Conservation (phyloP, 2,113 vertebrate genomes). For the Hydrolagus affinis region DNA sequence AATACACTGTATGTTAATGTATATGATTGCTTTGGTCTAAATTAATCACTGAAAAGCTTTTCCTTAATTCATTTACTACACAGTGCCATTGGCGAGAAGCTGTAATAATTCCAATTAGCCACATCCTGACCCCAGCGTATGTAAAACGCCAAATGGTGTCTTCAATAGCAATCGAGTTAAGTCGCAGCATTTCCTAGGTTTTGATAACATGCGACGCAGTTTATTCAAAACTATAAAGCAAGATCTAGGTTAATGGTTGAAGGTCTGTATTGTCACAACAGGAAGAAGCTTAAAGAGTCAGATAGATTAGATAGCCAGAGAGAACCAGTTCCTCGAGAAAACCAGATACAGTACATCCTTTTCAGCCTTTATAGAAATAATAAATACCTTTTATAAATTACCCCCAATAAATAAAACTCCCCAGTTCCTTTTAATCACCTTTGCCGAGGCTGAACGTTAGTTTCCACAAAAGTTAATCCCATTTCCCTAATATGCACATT, state of each 20-base stretch:
- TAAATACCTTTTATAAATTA: conserved; percentile 34
- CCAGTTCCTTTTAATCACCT: conserved; percentile 8
- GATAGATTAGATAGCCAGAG: conserved; percentile 18
- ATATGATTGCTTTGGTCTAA: neutral
- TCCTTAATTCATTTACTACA: neutral
- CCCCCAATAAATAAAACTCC: conserved; percentile 29
- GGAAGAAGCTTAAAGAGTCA: neutral
- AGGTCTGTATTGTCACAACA: conserved; percentile 16
- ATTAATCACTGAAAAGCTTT: neutral
- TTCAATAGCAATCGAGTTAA: conserved; percentile 5
- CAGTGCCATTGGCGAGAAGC: neutral
- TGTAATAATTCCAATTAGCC: neutral
- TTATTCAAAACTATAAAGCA: neutral
- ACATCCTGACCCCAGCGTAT: neutral
- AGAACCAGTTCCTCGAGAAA: conserved; percentile 36
- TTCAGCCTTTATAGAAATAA: conserved; percentile 32
- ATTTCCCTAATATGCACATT: neutral
- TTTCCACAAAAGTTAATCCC: neutral
- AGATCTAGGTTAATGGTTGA: neutral
- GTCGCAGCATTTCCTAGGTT: neutral
- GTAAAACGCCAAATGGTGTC: neutral
- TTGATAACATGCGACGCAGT: neutral
- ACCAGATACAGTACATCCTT: conserved; percentile 33
- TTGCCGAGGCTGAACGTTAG: neutral
- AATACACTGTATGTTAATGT: neutral